Base-by-base conservation (phyloP, 2,888 invertebrate genomes). In the Rhodophaea formosa region DNA sequence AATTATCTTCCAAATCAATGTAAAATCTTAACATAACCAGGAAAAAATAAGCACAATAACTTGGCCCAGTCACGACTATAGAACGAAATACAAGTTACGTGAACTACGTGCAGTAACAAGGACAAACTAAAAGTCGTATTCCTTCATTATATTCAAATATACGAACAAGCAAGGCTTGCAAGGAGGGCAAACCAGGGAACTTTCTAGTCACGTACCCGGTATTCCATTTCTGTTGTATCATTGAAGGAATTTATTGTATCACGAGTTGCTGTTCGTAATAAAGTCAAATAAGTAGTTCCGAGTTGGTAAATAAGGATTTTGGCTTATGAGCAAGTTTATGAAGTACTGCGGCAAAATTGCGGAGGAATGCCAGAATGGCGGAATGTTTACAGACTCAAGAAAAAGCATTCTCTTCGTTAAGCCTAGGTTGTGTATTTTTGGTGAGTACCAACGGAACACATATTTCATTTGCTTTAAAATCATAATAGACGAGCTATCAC, bases 161-260 rank as follows among this genome's bases (percentile, higher is more conserved):
- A 57, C 23, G 45, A 32, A 55, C 35, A 16, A 53, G n/a, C 45
- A 57, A 59, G 32, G 54, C 30, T 60, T 60, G 51, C 57, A 67
- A 70, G 45, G 51, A 56, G 66, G 64, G 67, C 70, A 72, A 72
- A 72, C 10, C 71, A 66, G 59, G 30, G 63, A 68, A 69, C 57
- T 73, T 80, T 74, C 76, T 43, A 69, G 80, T 77, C 82, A 80
- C 82, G 80, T 77, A 57, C 57, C 52, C 57, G 59, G 69, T 77
- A 80, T 80, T 74, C 78, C 73, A 75, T 81, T 80, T 71, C 76
- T 71, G 69, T 66, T 67, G 69, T 69, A 68, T 74, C 71, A 74
- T 79, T 77, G 69, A 70, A 67, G 69, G 67, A 73, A 71, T 76
- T 74, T 74, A 77, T 79, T 74, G 69, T 71, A 72, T 74, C 70